Evolutionary conservation across 2,888 invertebrate species (phyloP), one percentile per base, ranked within the genome.

Genomic region (Latheticus oryzae): DNA sequence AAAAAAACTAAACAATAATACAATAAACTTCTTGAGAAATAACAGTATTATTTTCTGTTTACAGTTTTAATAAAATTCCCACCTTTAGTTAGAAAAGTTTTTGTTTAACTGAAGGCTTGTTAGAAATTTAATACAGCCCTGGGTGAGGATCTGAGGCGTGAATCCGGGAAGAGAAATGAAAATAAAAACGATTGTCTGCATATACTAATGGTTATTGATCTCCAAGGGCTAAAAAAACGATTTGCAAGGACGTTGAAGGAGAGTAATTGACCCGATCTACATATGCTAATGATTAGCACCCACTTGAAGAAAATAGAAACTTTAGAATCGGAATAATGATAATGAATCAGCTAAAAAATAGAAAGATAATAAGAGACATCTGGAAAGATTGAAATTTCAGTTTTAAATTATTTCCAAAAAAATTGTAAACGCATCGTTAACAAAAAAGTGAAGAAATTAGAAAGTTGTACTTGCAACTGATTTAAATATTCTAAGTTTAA

Each of bases 71-170:
- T n/a, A n/a, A n/a, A n/a, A n/a, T n/a, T n/a, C n/a, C n/a, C n/a
- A n/a, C n/a, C n/a, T n/a, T n/a, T n/a, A n/a, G n/a, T n/a, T n/a
- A n/a, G n/a, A n/a, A n/a, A n/a, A n/a, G n/a, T n/a, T n/a, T n/a
- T n/a, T n/a, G n/a, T n/a, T n/a, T n/a, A n/a, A n/a, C n/a, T n/a
- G n/a, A n/a, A n/a, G n/a, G n/a, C n/a, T n/a, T n/a, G n/a, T n/a
- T n/a, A n/a, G n/a, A n/a, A n/a, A n/a, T 30, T 5, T 30, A 8
- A n/a, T n/a, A n/a, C n/a, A n/a, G n/a, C n/a, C n/a, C n/a, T 24
- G 61, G 62, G 47, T 56, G 47, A 37, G 51, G n/a, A 60, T 58
- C 40, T 62, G 56, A 63, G 47, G 60, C 64, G 60, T 66, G 54
- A 60, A 63, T 66, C 66, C 66, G 62, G 62, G 56, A 32, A 19